Percentiles rank a stretch among this genome's conserved stretches.
Evolutionary conservation across 1,140 invertebrate genomes (phyloP).

Genomic region (Brachionus paranguensis): DNA sequence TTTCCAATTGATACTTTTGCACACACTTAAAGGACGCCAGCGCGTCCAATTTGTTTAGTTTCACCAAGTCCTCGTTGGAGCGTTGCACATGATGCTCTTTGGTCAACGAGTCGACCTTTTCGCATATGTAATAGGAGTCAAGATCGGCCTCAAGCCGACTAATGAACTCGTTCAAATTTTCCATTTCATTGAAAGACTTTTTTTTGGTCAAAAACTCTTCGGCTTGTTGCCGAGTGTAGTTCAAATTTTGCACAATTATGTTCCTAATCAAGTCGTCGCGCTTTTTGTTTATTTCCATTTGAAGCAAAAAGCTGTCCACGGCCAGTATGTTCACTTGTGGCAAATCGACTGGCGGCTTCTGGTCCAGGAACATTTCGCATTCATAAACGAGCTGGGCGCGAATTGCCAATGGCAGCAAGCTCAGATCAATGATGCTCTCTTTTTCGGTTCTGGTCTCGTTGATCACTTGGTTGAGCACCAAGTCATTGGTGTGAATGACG

Average conservation of each 20-base stretch:
- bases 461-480: not conserved
- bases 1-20: constrained; percentile 7
- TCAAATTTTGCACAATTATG: not conserved
- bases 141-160: not conserved
- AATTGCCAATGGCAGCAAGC: constrained; percentile 4
- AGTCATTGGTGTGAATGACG: not conserved
- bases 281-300: constrained; percentile 38
- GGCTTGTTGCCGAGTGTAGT: not conserved
- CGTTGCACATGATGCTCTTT: not conserved
- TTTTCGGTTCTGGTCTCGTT: constrained; percentile 6
- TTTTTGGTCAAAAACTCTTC: constrained; percentile 16
- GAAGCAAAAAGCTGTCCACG: constrained; percentile 27
- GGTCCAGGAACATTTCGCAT: not conserved
- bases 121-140: constrained; percentile 32
- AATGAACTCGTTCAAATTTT: constrained; percentile 26
- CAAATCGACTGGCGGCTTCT: not conserved
- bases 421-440: constrained; percentile 32
- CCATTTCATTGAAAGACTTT: constrained; percentile 20
- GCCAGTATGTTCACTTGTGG: not conserved
- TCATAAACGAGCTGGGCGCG: constrained; percentile 15
- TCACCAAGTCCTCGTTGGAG: constrained; percentile 1
- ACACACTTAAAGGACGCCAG: constrained; percentile 29
- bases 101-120: constrained; percentile 26
- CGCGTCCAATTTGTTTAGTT: constrained; percentile 23
- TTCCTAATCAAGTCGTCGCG: not conserved